Percentiles rank a stretch among this genome's conserved stretches.
Conservation (phyloP, 2,888 invertebrate genomes). For the Diarsia dahlii region DNA sequence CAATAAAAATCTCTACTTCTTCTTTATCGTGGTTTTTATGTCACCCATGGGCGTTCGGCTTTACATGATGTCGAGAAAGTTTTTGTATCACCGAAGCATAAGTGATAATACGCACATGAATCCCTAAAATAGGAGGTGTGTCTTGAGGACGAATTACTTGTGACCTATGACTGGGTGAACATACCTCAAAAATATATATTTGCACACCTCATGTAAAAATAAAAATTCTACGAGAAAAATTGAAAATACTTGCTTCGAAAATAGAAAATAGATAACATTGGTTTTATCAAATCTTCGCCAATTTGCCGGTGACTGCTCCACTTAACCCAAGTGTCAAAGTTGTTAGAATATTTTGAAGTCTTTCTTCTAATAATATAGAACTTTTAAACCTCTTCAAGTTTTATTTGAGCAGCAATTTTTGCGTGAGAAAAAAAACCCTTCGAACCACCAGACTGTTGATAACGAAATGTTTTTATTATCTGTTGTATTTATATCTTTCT, state of each 20-base stretch:
- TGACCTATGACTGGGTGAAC: no score
- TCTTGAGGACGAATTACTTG: no score
- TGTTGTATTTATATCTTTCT: conserved; percentile 48
- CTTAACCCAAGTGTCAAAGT: conserved; percentile 59
- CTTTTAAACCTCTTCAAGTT: conserved; percentile 60
- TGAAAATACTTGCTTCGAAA: conserved; percentile 30
- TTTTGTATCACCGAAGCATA: no score
- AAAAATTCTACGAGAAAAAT: conserved; percentile 7
- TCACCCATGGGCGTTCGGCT: no score
- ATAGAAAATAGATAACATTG: conserved; percentile 48
- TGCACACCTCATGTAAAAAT: not conserved
- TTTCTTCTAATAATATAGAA: conserved; percentile 58
- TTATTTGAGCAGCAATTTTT: conserved; percentile 71
- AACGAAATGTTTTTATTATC: conserved; percentile 74
- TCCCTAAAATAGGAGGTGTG: no score
- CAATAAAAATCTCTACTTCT: no score
- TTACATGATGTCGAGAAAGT: no score
- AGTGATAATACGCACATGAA: no score
- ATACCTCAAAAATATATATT: no score
- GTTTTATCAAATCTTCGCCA: conserved; percentile 58
- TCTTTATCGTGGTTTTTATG: no score
- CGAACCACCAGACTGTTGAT: conserved; percentile 76
- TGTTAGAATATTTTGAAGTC: conserved; percentile 43
- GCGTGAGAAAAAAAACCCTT: conserved; percentile 62
- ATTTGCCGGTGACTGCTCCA: conserved; percentile 64